Evolutionary conservation across 1,140 invertebrate species (phyloP).

Genomic region (Dryas iulia): DNA sequence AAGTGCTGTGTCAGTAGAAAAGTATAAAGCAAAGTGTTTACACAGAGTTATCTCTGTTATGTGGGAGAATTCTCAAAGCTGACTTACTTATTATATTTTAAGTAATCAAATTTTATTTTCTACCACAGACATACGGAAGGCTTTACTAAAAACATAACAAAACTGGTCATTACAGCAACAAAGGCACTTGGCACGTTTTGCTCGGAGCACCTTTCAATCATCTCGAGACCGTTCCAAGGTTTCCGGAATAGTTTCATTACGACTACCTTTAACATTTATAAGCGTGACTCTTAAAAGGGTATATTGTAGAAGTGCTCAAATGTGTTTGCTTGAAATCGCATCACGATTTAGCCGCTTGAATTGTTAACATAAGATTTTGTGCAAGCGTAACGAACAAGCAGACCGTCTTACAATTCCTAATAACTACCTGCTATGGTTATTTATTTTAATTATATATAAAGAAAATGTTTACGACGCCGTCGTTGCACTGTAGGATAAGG

Average conservation of each 20-base stretch:
- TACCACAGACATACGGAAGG: neutral
- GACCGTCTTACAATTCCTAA: neutral
- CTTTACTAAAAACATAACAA: neutral
- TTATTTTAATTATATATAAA: too few relatives aligned
- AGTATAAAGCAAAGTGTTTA: too few relatives aligned
- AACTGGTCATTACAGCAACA: conserved; percentile 5
- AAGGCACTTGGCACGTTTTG: conserved; percentile 15
- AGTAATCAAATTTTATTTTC: neutral
- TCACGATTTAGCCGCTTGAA: neutral
- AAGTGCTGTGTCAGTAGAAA: too few relatives aligned
- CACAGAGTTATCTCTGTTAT: too few relatives aligned
- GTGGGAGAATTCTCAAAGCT: too few relatives aligned
- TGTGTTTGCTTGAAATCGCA: neutral
- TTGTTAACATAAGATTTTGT: neutral
- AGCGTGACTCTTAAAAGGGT: conserved; percentile 2
- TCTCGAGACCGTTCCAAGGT: conserved; percentile 17
- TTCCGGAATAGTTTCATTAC: conserved; percentile 12
- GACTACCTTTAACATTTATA: conserved; percentile 13
- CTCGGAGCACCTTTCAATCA: conserved; percentile 14
- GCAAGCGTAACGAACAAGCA: neutral
- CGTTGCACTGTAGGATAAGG: too few relatives aligned
- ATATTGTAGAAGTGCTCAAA: neutral
- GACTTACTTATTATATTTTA: neutral
- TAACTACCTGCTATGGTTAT: neutral
- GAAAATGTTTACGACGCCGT: too few relatives aligned